Evolutionary conservation across 53 echinoderm and acorn worm genomes (phyloP), one percentile per base, ranked within the genome.

Genomic region (Temnopleurus reevesii): DNA sequence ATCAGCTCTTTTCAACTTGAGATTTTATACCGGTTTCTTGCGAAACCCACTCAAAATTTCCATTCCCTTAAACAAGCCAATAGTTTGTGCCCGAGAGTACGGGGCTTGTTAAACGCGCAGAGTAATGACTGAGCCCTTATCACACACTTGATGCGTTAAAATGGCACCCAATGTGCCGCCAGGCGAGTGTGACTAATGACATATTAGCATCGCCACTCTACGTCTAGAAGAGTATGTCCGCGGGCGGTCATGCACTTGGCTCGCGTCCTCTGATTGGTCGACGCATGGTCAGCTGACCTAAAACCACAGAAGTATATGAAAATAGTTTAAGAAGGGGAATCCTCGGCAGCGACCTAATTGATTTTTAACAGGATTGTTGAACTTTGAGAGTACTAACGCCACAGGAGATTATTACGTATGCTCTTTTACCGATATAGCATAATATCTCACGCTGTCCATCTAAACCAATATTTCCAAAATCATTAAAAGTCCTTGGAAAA

Each of bases 141-240:
- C 44, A 26, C 1, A 60, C 60, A 60, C 85, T 85, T 45, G 85
- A 85, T 60, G 85, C 85, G 85, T 85, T 36, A 59, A 85, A 85
- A 85, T 56, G 59, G 85, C 59, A 45, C 59, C 59, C 17, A 36
- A 3, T 5, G 17, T 27, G 60, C 85, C 85, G 28, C 5, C 12
- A 24, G 85, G 45, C 12, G 10, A 23, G 85, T 26, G 85, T 85
- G 85, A 85, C 85, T 85, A 85, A 85, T 85, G 60, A 43, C 85
- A 49, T 60, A 59, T 85, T 85, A 85, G 85, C 85, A 85, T 60
- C 85, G 83, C 85, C 59, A 85, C 85, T 85, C 85, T 85, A 45
- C 85, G 60, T 59, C 85, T 85, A 85, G 60, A n/a, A n/a, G 58
- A 85, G 85, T 85, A 60, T 60, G 59, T 44, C 85, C 56, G 34